phyloP scores from a whole-genome alignment of 2,888 invertebrate species.

The Eupithecia inturbata region DNA sequence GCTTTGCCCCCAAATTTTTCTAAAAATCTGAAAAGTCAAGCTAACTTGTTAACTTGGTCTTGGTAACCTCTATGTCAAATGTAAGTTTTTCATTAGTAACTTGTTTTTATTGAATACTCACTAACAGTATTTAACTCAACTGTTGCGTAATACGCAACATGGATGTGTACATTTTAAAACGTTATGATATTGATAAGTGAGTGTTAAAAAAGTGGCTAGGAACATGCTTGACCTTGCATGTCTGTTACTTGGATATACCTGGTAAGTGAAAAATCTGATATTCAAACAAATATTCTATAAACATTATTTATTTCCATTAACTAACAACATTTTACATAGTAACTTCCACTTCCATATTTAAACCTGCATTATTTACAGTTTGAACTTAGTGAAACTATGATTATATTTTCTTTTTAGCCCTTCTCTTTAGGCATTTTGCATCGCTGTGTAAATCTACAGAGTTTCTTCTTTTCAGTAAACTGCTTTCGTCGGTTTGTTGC shows the following conservation, averaged over 20 bases:
- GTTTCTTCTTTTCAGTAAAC: conserved; percentile 65
- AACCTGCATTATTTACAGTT: conserved; percentile 27
- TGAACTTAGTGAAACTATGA: conserved; percentile 9
- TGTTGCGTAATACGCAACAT: no score
- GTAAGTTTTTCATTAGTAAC: no score
- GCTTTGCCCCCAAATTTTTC: no score
- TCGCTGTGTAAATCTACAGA: conserved; percentile 63
- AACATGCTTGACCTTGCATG: background rate
- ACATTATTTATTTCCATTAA: conserved; percentile 8
- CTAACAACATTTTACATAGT: conserved; percentile 7
- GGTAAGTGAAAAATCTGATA: background rate
- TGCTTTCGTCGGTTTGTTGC: conserved; percentile 57
- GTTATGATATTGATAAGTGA: no score
- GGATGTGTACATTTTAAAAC: no score
- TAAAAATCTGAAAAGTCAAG: no score
- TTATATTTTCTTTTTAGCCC: conserved; percentile 71
- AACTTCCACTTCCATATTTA: background rate
- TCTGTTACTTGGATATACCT: background rate
- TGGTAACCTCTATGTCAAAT: no score
- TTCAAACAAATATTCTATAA: background rate
- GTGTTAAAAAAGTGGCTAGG: background rate
- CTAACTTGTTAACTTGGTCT: no score
- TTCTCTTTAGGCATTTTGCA: conserved; percentile 76
- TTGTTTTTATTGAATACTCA: no score
- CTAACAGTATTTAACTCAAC: no score